A percentile compares a stretch with the other conserved stretches of the same genome.
Conservation (phyloP, 2,113 vertebrate species). For the Chlamydotis undulata region DNA sequence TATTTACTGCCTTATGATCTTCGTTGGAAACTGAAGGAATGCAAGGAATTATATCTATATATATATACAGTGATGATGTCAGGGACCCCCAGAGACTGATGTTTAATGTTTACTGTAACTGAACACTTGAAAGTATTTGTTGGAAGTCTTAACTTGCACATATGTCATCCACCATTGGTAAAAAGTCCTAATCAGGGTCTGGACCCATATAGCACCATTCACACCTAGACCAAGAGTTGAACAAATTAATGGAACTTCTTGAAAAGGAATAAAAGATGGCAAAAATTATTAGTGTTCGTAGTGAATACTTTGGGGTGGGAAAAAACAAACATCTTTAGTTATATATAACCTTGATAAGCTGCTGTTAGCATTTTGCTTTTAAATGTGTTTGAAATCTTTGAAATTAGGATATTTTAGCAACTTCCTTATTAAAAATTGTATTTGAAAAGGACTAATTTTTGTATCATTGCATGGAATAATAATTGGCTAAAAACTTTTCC, state of each 20-base stretch:
- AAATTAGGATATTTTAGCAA: background rate
- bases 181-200: background rate
- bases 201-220: background rate
- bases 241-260: background rate
- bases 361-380: background rate
- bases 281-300: background rate
- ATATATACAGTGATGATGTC: background rate
- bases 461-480: background rate
- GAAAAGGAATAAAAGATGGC: background rate
- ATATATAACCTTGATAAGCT: background rate
- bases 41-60: background rate
- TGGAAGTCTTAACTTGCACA: background rate
- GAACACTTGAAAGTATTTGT: background rate
- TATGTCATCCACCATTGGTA: background rate
- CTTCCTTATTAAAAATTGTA: background rate
- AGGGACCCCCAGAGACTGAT: background rate
- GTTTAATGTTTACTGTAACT: background rate
- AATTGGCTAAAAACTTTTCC: background rate
- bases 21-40: background rate
- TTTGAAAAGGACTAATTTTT: background rate
- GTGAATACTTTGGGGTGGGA: background rate
- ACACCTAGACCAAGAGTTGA: background rate
- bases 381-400: background rate
- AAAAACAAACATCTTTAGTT: background rate
- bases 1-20: background rate